phyloP scores from a whole-genome alignment of 2,797 vertebrate species.

The Carduelis carduelis region DNA sequence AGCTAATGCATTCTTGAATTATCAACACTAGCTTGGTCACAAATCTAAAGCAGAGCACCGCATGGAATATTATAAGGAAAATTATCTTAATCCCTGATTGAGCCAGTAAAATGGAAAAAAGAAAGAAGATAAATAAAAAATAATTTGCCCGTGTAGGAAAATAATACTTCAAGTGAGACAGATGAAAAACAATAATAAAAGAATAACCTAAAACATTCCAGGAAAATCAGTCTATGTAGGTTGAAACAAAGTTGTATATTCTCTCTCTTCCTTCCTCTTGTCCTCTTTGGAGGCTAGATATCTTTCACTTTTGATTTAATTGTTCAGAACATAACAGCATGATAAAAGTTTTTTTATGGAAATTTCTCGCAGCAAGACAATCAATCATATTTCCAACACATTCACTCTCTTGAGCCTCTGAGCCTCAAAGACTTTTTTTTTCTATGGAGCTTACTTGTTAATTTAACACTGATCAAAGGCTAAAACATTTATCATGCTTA shows the following conservation, averaged over 20 bases:
- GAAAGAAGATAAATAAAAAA: not conserved
- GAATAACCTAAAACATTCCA: not conserved
- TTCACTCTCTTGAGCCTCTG: conserved; percentile 75
- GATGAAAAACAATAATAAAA: not conserved
- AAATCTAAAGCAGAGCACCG: not conserved
- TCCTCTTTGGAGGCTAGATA: conserved; percentile 67
- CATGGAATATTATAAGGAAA: not conserved
- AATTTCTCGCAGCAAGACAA: conserved; percentile 79
- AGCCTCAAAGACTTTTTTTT: conserved; percentile 79
- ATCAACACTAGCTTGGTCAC: not conserved
- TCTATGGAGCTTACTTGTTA: conserved; percentile 83
- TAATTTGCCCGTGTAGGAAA: not conserved
- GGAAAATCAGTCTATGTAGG: not conserved
- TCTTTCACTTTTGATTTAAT: conserved; percentile 78
- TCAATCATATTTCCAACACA: conserved; percentile 81
- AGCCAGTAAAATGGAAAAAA: not conserved
- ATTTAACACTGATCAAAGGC: conserved; percentile 88
- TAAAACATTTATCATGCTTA: conserved; percentile 89
- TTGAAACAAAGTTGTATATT: conserved; percentile 5
- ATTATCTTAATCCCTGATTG: not conserved
- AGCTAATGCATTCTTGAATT: not conserved
- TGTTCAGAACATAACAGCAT: conserved; percentile 71
- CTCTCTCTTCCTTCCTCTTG: conserved; percentile 44
- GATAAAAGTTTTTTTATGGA: conserved; percentile 79
- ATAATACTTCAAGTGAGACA: not conserved